Percentiles rank a stretch among this genome's conserved stretches.
Conservation (phyloP, 2,113 vertebrate genomes). For the Macquaria ambigua region DNA sequence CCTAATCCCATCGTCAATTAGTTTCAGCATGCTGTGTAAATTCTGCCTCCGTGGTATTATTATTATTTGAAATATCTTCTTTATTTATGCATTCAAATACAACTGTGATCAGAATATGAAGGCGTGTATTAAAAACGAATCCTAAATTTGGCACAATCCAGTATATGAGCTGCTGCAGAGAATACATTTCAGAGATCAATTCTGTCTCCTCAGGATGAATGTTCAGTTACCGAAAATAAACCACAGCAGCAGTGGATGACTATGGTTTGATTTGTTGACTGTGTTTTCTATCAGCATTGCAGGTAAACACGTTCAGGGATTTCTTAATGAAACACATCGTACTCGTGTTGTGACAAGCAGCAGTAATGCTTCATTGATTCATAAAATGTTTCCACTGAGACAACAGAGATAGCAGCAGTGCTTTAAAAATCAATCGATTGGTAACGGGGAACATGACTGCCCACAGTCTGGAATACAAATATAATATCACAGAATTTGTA, state of each 20-base stretch:
- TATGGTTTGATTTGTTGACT: constrained; percentile 3
- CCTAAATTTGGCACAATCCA: not conserved
- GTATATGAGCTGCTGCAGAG: not conserved
- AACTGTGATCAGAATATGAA: constrained; percentile 42
- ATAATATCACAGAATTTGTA: constrained; percentile 13
- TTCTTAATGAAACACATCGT: constrained; percentile 24
- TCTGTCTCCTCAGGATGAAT: constrained; percentile 10
- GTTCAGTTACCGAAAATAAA: not conserved
- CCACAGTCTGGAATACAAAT: constrained; percentile 39
- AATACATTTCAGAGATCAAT: constrained; percentile 5
- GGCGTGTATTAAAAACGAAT: constrained; percentile 17
- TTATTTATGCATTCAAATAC: constrained; percentile 1
- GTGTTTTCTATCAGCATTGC: not conserved
- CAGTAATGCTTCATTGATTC: constrained; percentile 42
- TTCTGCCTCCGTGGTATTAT: constrained; percentile 1
- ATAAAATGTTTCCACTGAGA: constrained; percentile 35
- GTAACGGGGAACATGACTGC: constrained; percentile 22
- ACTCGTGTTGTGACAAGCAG: constrained; percentile 25
- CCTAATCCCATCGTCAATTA: constrained; percentile 12
- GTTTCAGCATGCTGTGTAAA: not conserved
- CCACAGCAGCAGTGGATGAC: not conserved
- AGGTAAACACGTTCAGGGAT: constrained; percentile 14
- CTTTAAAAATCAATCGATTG: constrained; percentile 49
- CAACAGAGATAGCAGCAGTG: constrained; percentile 33
- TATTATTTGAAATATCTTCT: not conserved